Evolutionary conservation across 2,113 vertebrate species (phyloP), one percentile per base, ranked within the genome.

Genomic region (Myiagra hebetior): DNA sequence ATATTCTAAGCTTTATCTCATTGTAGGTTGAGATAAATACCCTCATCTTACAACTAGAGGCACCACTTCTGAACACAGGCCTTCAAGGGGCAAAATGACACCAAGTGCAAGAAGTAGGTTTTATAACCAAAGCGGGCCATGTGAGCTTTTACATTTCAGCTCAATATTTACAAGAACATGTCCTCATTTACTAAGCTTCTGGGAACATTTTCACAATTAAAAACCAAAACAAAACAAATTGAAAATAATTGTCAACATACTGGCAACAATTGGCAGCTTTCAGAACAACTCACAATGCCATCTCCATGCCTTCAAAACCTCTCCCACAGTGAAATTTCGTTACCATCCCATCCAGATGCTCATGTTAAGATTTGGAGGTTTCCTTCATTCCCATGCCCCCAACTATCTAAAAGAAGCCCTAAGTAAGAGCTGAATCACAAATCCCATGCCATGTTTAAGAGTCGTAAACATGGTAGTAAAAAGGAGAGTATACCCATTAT

Each of bases 181-280:
- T 87, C 93, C 95, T 92, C 80, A 68, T 96, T 95, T 95, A 94
- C 87, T 82, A 78, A 95, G 77, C 94, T 96, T 94, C 93, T 97
- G 96, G 95, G 95, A 96, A 95, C 95, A 87, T 91, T 95, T 75
- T 92, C 93, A 95, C 96, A 97, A 97, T 97, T 97, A 97, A 96
- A 97, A 97, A 97, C 12, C 89, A 95, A 97, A 97, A 97, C 95
- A 97, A 95, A 96, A 91, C 94, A 97, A 97, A 97, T 95, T 96
- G 95, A 92, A 96, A 95, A 95, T 95, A 94, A 95, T 93, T 79
- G 89, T 95, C 73, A 92, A 96, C 95, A 94, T 94, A 89, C 93
- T 95, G 96, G 93, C 89, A 95, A 92, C 95, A 97, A 92, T 10
- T 82, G 95, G 89, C 84, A 78, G 93, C 67, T 95, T 94, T 89